A percentile compares a stretch with the other conserved stretches of the same genome.
phyloP scores from a whole-genome alignment of 1,140 invertebrate species.

The Drosophila kohkoa region DNA sequence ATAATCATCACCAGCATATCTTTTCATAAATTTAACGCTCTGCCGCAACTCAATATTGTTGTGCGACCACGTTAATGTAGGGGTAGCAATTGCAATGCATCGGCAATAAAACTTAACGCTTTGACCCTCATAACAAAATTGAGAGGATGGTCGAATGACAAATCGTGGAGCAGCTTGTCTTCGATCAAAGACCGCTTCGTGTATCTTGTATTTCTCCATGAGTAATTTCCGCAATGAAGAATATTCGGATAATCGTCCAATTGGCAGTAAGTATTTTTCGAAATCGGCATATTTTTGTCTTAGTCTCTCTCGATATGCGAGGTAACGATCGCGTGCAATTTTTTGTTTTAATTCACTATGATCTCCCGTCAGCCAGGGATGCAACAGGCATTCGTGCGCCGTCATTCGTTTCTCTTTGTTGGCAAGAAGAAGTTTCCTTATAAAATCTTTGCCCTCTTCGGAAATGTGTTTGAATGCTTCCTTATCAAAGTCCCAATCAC shows the following conservation, averaged over 20 bases:
- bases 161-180: conserved; percentile 98
- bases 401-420: conserved; percentile 99
- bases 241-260: conserved; percentile 98
- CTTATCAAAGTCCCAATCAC: conserved; percentile 99
- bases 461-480: conserved; percentile 97
- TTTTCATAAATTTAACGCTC: conserved; percentile 99
- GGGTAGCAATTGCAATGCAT: conserved; percentile 96
- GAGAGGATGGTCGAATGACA: conserved; percentile 97
- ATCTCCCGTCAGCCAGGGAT: conserved; percentile 97
- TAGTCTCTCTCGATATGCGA: conserved; percentile 94
- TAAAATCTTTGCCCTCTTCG: conserved; percentile 99
- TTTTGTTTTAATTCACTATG: conserved; percentile 90
- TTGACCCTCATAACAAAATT: conserved; percentile 98
- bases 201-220: conserved; percentile 98
- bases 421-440: conserved; percentile 95
- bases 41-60: conserved; percentile 97
- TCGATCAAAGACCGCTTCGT: conserved; percentile 98
- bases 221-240: conserved; percentile 98
- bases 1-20: conserved; percentile 97
- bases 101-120: conserved; percentile 98
- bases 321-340: conserved; percentile 93
- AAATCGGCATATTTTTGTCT: conserved; percentile 95
- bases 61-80: conserved; percentile 97
- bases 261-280: conserved; percentile 96
- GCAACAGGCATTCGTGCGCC: conserved; percentile 97